Conservation (phyloP, 1,140 invertebrate species). For the Mactra quadrangularis region DNA sequence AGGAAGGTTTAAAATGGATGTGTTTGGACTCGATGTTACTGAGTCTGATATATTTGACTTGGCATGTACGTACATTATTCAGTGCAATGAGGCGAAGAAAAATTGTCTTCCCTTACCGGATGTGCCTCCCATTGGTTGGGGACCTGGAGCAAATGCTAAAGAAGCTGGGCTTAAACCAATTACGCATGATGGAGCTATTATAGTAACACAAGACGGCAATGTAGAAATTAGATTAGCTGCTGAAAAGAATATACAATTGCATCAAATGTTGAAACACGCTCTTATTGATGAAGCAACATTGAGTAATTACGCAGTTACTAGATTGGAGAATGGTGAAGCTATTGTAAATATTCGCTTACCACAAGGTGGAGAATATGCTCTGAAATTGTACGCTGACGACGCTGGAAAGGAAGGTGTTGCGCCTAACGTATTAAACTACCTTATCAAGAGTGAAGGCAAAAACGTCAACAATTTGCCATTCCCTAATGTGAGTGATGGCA, state of each 20-base stretch:
- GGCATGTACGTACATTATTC: constrained; percentile 79
- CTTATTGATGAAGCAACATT: constrained; percentile 79
- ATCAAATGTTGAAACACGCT: constrained; percentile 76
- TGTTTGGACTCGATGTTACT: constrained; percentile 78
- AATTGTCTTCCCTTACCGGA: constrained; percentile 79
- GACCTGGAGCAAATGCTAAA: constrained; percentile 74
- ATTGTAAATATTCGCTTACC: constrained; percentile 77
- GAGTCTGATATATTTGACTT: constrained; percentile 79
- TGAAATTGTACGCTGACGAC: constrained; percentile 79
- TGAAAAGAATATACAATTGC: constrained; percentile 74
- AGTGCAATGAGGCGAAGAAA: constrained; percentile 71
- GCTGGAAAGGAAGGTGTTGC: constrained; percentile 74
- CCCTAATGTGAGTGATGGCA: constrained; percentile 77
- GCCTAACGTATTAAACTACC: constrained; percentile 80
- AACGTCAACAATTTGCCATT: constrained; percentile 71
- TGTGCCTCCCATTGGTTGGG: constrained; percentile 80
- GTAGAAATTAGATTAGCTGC: constrained; percentile 77
- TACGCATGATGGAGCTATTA: constrained; percentile 77
- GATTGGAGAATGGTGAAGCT: constrained; percentile 75
- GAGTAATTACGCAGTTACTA: constrained; percentile 75
- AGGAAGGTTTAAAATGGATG: constrained; percentile 80
- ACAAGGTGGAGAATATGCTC: constrained; percentile 79
- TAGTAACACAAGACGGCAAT: constrained; percentile 75
- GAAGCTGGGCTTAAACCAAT: constrained; percentile 76
- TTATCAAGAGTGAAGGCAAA: constrained; percentile 72